Evolutionary conservation across 2,888 invertebrate genomes (phyloP), one percentile per base, ranked within the genome.

Genomic region (Dione juno): DNA sequence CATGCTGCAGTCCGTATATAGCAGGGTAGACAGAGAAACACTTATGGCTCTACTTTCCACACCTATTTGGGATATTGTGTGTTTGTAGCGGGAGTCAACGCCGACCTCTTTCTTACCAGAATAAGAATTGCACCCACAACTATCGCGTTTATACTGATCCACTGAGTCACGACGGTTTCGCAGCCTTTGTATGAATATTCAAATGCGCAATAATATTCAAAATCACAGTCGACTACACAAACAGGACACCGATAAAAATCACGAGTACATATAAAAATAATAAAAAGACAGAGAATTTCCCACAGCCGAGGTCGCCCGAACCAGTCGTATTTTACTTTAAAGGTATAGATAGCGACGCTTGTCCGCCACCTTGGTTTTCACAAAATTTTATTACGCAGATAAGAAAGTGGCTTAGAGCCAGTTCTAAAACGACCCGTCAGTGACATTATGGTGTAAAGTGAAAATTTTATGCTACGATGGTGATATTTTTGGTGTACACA

Each of bases 331-430:
- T 72, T 75, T 72, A 72, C 69, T 71, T 67, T 73, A 69, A 74
- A 72, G 71, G 71, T 66, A 71, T 74, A 75, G 75, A 68, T 64
- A 68, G 67, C 67, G 69, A 54, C 66, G 73, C 43, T 66, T 61
- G 70, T 28, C 71, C 67, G 76, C 77, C 77, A 77, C 77, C 74
- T 78, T 78, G 78, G 71, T 76, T 77, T 78, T 76, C 71, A 75
- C 74, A 76, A 75, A 71, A 76, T 74, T 77, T 77, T 77, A 78
- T 77, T 76, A 74, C 76, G 50, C 75, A 71, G 78, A 78, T 78
- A 78, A 77, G 77, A 69, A 73, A 75, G 71, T 77, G 75, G 75
- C 75, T 73, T 74, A 71, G 70, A 70, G 75, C 75, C 75, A 74
- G 73, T 69, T 67, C 74, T 71, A 74, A 66, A 73, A 73, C 72